Evolutionary conservation across 92 coral and sea anemone species (phyloP).

Genomic region (Porites divaricata): DNA sequence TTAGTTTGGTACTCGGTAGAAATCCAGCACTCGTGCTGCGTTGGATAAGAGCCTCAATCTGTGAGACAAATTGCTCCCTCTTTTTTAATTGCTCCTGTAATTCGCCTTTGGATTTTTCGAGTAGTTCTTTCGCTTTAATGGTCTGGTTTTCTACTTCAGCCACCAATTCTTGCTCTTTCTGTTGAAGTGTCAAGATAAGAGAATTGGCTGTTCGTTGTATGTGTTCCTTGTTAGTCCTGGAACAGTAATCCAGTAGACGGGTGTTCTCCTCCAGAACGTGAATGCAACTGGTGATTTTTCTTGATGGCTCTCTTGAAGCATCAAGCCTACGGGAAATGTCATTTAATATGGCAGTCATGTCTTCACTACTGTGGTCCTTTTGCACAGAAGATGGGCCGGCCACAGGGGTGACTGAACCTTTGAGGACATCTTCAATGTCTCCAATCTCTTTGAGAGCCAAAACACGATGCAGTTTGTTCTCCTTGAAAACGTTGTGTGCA

Average conservation of each 20-base stretch:
- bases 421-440: conserved; percentile 1
- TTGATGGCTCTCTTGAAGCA: not conserved
- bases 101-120: not conserved
- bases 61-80: not conserved
- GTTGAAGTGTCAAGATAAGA: not conserved
- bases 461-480: not conserved
- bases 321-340: not conserved
- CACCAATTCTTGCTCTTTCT: not conserved
- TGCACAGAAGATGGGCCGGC: conserved; percentile 35
- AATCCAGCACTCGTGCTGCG: not conserved
- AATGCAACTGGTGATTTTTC: not conserved
- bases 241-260: not conserved
- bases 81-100: not conserved
- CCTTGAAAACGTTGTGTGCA: not conserved
- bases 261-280: not conserved
- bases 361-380: conserved; percentile 9
- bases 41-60: not conserved
- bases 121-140: not conserved
- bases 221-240: not conserved
- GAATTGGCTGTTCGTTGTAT: not conserved
- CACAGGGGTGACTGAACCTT: conserved; percentile 15
- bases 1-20: not conserved
- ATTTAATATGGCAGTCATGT: not conserved
- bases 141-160: conserved; percentile 11
- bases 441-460: not conserved